Evolutionary conservation across 2,113 vertebrate species (phyloP).

Genomic region (Psophia crepitans): DNA sequence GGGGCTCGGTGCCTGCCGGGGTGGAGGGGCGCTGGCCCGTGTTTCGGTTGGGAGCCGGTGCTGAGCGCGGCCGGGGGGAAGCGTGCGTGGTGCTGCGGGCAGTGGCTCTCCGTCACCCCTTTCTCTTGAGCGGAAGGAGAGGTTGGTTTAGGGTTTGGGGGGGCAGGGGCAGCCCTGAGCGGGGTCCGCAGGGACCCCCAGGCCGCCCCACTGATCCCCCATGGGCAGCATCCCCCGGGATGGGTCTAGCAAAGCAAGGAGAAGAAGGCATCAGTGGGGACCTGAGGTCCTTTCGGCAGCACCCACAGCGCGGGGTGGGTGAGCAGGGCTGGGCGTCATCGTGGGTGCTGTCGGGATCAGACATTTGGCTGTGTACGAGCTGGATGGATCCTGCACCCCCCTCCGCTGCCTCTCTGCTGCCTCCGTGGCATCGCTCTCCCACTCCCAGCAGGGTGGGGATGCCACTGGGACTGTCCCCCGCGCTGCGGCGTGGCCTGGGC

Average conservation of each 20-base stretch:
- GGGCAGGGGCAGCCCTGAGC: fast-evolving
- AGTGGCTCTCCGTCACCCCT: fast-evolving
- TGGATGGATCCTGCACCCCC: not conserved
- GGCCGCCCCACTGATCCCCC: fast-evolving
- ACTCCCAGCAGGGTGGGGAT: not conserved
- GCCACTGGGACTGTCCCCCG: not conserved
- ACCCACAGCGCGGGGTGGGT: fast-evolving
- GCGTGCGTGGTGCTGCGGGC: fast-evolving
- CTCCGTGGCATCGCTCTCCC: not conserved
- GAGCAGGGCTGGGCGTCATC: fast-evolving
- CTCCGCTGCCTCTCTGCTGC: fast-evolving
- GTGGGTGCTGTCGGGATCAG: fast-evolving
- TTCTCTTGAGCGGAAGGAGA: fast-evolving
- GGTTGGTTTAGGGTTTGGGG: fast-evolving
- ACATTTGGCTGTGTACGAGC: fast-evolving
- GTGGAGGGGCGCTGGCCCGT: fast-evolving
- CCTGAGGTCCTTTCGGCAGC: fast-evolving
- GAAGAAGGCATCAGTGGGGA: not conserved
- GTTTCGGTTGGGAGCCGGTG: fast-evolving
- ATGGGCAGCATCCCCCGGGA: fast-evolving
- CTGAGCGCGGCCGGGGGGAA: fast-evolving
- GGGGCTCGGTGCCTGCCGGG: not conserved
- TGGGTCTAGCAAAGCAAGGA: not conserved
- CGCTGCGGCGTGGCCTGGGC: not conserved
- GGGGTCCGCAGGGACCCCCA: fast-evolving